Conservation (phyloP, 1,140 invertebrate genomes). For the Elymnias hypermnestra region DNA sequence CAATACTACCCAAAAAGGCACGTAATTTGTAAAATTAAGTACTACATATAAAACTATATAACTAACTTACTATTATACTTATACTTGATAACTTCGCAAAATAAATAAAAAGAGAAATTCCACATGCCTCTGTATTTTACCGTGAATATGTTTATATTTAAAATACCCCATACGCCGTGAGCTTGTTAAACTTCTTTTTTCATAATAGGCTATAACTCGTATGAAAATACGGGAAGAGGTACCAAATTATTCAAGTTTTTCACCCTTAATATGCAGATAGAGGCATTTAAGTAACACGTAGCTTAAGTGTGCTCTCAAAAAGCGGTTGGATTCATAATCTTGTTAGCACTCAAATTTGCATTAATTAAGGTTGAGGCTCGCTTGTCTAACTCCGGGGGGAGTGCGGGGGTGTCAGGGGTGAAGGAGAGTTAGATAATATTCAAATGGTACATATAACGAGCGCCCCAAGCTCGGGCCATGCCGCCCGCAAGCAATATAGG, state of each 20-base stretch:
- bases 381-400: slow-evolving; percentile 50
- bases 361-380: slow-evolving; percentile 68
- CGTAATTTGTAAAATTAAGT: no score
- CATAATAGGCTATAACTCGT: slow-evolving; percentile 16
- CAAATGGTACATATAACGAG: slow-evolving; percentile 75
- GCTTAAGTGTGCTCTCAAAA: slow-evolving; percentile 58
- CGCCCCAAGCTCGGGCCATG: slow-evolving; percentile 41
- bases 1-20: no score
- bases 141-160: not conserved
- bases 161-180: slow-evolving; percentile 7
- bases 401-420: slow-evolving; percentile 28
- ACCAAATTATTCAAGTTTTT: slow-evolving; percentile 37
- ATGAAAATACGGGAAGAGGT: slow-evolving; percentile 15
- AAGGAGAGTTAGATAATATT: slow-evolving; percentile 62
- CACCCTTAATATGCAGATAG: slow-evolving; percentile 44
- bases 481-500: slow-evolving; percentile 69
- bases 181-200: slow-evolving; percentile 17
- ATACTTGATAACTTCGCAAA: not conserved
- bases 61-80: no score
- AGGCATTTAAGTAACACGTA: slow-evolving; percentile 49
- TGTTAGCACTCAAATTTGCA: slow-evolving; percentile 75
- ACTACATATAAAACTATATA: no score
- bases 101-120: not conserved
- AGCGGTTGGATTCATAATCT: slow-evolving; percentile 71
- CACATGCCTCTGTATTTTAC: not conserved